Evolutionary conservation across 2,113 vertebrate species (phyloP), one percentile per base, ranked within the genome.

Genomic region (Zosterops hypoxanthus): DNA sequence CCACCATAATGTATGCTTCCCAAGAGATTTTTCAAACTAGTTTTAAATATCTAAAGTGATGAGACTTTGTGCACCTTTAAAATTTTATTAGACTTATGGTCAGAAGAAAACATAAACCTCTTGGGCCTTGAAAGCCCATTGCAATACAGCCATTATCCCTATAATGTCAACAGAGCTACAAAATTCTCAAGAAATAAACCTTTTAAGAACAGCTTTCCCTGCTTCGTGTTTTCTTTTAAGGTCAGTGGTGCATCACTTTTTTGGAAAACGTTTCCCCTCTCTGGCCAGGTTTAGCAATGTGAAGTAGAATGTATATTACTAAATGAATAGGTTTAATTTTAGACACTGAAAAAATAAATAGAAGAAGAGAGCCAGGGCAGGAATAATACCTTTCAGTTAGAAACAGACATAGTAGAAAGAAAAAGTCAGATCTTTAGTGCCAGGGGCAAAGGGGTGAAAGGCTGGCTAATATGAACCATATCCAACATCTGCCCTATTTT

Each of bases 241-340:
- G 92, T 94, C 94, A 94, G 88, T 64, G 90, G 94, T 88, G 83
- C 93, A 96, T 95, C 93, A 81, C 80, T 92, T 96, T 90, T 96
- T 96, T 61, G 79, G 88, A 93, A 94, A 82, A 66, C 0, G 5
- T 94, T 95, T 94, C 80, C 83, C 76, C 70, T 89, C 90, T 70
- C 92, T 73, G 70, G 66, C 65, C 86, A 90, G 66, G 86, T 95
- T 95, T 93, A 94, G 70, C 73, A 63, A 50, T 31, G 80, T 42
- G 60, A 84, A 94, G 75, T 92, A 90, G 88, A 94, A 96, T 47
- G 87, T 92, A 46, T 94, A 84, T 92, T 82, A 47, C 90, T 82
- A 94, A 96, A 94, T 91, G 90, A 94, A 93, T 80, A 95, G 91
- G 86, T 88, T 94, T 92, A 94, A 93, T 95, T 97, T 96, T 94